Evolutionary conservation across 2,888 invertebrate species (phyloP).

Genomic region (Stomorhina lunata): DNA sequence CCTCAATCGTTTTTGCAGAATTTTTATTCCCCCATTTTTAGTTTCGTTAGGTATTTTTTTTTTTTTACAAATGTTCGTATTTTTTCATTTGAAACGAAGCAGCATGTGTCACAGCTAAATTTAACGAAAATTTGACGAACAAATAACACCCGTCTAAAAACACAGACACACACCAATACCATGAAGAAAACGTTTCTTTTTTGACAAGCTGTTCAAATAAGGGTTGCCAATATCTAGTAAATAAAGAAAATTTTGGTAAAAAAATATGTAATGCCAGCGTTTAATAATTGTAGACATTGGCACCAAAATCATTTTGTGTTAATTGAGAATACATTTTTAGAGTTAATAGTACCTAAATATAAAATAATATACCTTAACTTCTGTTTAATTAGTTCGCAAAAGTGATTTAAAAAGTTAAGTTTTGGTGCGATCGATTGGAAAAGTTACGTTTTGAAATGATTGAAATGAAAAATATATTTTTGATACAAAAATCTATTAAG

Average conservation of each 20-base stretch:
- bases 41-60: slow-evolving; percentile 36
- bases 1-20: slow-evolving; percentile 43
- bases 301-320: too few relatives aligned
- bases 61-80: slow-evolving; percentile 21
- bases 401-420: too few relatives aligned
- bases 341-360: too few relatives aligned
- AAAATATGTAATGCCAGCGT: too few relatives aligned
- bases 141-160: slow-evolving; percentile 41
- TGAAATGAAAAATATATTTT: too few relatives aligned
- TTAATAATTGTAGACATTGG: too few relatives aligned
- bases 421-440: too few relatives aligned
- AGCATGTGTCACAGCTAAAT: slow-evolving; percentile 56
- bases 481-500: too few relatives aligned
- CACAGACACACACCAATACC: slow-evolving; percentile 25
- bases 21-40: slow-evolving; percentile 44
- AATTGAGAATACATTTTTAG: too few relatives aligned
- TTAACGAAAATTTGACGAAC: slow-evolving; percentile 55
- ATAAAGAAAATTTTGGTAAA: not conserved
- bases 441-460: too few relatives aligned
- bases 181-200: slow-evolving; percentile 3
- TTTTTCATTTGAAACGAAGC: slow-evolving; percentile 1
- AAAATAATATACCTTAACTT: too few relatives aligned
- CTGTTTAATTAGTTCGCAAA: too few relatives aligned
- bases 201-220: slow-evolving; percentile 55
- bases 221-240: slow-evolving; percentile 34